Conservation (phyloP, 2,888 invertebrate genomes). For the Clistopyga incitator region DNA sequence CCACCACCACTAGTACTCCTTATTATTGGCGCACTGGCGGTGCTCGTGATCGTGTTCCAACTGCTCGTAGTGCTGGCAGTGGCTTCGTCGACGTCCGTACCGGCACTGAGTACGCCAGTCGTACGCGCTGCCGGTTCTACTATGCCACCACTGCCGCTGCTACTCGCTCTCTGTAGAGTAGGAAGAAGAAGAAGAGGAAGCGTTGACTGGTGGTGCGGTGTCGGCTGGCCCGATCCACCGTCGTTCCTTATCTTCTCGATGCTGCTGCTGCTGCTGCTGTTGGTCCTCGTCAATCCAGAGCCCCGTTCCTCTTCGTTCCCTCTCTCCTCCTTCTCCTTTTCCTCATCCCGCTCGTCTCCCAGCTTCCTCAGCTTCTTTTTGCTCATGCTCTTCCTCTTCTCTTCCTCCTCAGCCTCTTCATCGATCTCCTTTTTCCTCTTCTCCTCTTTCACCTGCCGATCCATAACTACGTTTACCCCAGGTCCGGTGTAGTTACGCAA, state of each 20-base stretch:
- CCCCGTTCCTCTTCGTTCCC: conserved; percentile 56
- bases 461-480: conserved; percentile 77
- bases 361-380: conserved; percentile 52
- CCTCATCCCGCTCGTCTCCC: conserved; percentile 28
- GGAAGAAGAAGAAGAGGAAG: conserved; percentile 76
- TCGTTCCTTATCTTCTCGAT: conserved; percentile 69
- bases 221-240: conserved; percentile 66
- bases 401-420: conserved; percentile 47
- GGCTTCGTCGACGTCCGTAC: conserved; percentile 81
- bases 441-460: conserved; percentile 41
- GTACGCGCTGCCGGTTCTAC: conserved; percentile 78
- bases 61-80: conserved; percentile 66
- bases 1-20: conserved; percentile 23
- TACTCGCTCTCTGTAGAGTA: conserved; percentile 71
- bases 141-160: conserved; percentile 75
- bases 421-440: conserved; percentile 51
- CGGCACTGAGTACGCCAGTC: conserved; percentile 82
- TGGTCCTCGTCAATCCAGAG: conserved; percentile 76
- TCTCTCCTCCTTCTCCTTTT: conserved; percentile 27
- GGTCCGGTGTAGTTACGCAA: conserved; percentile 82
- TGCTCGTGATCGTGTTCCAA: conserved; percentile 45
- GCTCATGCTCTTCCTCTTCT: conserved; percentile 35
- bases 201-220: conserved; percentile 60
- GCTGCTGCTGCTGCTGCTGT: conserved; percentile 71
- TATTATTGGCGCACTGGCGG: conserved; percentile 33